These are phyloP conservation scores for Chiloscyllium punctatum DNA, from an alignment of 2,797 vertebrate species.

Conservation along the genomic window DNA sequence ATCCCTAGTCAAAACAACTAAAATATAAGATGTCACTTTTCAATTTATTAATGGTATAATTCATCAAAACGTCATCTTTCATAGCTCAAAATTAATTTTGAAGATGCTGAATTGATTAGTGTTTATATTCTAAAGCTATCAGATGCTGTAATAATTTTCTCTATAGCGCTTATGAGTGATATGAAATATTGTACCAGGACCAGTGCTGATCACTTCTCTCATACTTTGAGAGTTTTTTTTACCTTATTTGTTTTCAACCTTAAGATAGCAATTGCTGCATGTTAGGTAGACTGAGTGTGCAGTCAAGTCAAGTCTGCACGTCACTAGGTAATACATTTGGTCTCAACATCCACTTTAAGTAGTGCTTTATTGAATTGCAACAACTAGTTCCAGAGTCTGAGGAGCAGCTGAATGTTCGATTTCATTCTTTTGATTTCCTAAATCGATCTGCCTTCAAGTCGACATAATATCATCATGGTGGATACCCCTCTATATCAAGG, in stretches of 20 bases:
- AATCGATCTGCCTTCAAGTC: too few species aligned
- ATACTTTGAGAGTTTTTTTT: neutral
- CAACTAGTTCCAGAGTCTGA: too few species aligned
- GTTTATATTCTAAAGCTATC: conserved; percentile 23
- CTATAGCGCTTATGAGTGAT: neutral
- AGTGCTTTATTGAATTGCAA: too few species aligned
- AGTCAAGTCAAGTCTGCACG: too few species aligned
- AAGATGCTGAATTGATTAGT: neutral
- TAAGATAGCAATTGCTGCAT: neutral
- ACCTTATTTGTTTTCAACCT: neutral
- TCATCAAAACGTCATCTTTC: conserved; percentile 17
- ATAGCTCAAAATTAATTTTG: conserved; percentile 1
- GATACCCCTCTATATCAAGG: too few species aligned
- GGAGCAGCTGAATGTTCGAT: too few species aligned
- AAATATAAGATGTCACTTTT: neutral
- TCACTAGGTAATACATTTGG: too few species aligned
- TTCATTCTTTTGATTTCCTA: too few species aligned
- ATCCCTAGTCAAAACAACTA: neutral
- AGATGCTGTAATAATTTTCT: neutral
- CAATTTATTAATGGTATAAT: neutral
- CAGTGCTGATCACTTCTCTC: too few species aligned
- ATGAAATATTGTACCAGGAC: neutral
- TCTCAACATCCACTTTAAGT: too few species aligned
- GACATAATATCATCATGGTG: too few species aligned
- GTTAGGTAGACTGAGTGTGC: too few species aligned